Base-by-base conservation (phyloP, 2,888 invertebrate species). In the Tridacna gigas region DNA sequence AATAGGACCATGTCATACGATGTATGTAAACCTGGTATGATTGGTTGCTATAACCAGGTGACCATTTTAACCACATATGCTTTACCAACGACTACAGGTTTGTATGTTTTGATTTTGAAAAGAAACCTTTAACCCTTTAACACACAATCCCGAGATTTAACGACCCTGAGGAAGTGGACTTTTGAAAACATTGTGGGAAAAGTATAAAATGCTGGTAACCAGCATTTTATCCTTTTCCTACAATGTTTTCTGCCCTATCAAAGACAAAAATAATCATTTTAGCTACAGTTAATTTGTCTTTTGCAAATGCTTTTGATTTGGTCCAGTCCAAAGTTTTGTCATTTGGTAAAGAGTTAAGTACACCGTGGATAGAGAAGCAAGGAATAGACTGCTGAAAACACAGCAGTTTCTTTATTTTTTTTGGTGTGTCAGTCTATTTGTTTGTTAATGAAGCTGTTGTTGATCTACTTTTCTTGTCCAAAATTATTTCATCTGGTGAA, bases 1-100 rank as follows among this genome's bases (percentile, higher is more conserved):
- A 87, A 79, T 65, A 69, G 87, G 4, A 87, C 87, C 0, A 22
- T 87, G 37, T 56, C 80, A 4, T 87, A 82, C 65, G 71, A 83
- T 26, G 48, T 51, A 60, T 87, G 87, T 80, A 77, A 65, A 11
- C 56, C 63, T 20, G 82, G 83, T 45, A 76, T 76, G 76, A 26
- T 61, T n/a, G 65, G n/a, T 9, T 77, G 77, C 37, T 45, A 37
- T 28, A 48, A 26, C 18, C 28, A 28, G 37, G 61, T 61, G 61
- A 71, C 71, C 13, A 25, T 71, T 47, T 26, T 48, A 25, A 71
- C 71, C 71, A 71, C 51, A 20, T 51, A 51, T 25, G 15, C 48
- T 15, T 47, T 47, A 51, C 71, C 71, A 18, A 22, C 71, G 12
- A 71, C 71, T 3, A 51, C 71, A 51, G 71, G 71, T 71, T 67